Conservation (phyloP, 2,797 vertebrate species). For the Lagorchestes hirsutus region DNA sequence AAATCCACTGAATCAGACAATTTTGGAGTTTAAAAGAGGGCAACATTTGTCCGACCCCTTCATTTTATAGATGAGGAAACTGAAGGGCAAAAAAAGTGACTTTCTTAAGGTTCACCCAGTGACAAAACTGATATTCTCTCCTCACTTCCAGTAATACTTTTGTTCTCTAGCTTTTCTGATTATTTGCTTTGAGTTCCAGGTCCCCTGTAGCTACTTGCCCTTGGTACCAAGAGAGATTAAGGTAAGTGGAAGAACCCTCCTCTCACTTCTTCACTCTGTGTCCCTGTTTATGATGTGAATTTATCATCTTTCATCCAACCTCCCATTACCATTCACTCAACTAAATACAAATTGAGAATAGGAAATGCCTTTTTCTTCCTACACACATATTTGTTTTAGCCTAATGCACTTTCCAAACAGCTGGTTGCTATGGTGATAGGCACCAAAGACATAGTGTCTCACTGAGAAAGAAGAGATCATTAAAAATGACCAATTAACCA, state of each 20-base stretch:
- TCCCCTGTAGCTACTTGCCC: background rate
- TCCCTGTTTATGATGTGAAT: constrained; percentile 20
- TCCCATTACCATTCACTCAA: constrained; percentile 54
- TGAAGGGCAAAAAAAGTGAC: background rate
- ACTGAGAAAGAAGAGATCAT: constrained; percentile 58
- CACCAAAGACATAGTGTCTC: constrained; percentile 59
- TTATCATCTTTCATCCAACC: constrained; percentile 49
- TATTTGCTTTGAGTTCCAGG: background rate
- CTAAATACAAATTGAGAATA: constrained; percentile 62
- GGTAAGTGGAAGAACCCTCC: background rate
- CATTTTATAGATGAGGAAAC: background rate
- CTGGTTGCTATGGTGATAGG: constrained; percentile 62
- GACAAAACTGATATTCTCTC: background rate
- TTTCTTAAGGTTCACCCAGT: background rate
- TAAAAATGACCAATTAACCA: constrained; percentile 70
- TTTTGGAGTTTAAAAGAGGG: background rate
- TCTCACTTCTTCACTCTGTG: background rate
- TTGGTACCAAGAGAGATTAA: background rate
- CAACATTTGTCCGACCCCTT: background rate
- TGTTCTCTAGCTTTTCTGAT: background rate
- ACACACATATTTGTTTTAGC: constrained; percentile 71
- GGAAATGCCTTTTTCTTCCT: constrained; percentile 59
- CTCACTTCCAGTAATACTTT: background rate
- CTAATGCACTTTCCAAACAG: constrained; percentile 67
- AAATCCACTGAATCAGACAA: background rate